Evolutionary conservation across 30 jellyfish, hydroid and myxozoan species (phyloP).

Genomic region (Catostylus mosaicus): DNA sequence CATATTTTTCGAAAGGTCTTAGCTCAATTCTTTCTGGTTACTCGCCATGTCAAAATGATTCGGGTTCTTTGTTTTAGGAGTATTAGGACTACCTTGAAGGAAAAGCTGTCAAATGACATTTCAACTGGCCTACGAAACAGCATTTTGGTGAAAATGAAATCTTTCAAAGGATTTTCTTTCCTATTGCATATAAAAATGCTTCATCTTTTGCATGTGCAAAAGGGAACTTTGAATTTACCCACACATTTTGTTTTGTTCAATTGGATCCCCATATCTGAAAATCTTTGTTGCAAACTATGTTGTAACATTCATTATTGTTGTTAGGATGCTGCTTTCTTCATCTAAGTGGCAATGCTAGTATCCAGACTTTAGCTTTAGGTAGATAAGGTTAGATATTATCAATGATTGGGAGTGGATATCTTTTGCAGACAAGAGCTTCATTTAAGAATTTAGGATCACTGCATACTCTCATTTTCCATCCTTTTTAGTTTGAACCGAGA

Average conservation of each 20-base stretch:
- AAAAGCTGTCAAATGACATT: too few relatives aligned
- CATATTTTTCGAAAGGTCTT: too few relatives aligned
- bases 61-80: too few relatives aligned
- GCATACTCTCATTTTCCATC: slow-evolving; percentile 25
- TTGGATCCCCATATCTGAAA: slow-evolving; percentile 34
- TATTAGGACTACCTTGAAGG: too few relatives aligned
- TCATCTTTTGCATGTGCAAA: too few relatives aligned
- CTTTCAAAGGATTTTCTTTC: too few relatives aligned
- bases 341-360: slow-evolving; percentile 46
- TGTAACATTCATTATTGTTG: slow-evolving; percentile 30
- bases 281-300: slow-evolving; percentile 4
- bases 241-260: slow-evolving; percentile 41
- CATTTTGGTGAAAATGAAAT: too few relatives aligned
- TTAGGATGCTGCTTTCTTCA: slow-evolving; percentile 25
- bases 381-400: slow-evolving; percentile 19
- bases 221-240: too few relatives aligned
- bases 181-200: too few relatives aligned
- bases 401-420: slow-evolving; percentile 22
- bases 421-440: slow-evolving; percentile 26
- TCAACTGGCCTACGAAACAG: too few relatives aligned
- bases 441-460: slow-evolving; percentile 8
- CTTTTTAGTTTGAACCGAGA: slow-evolving; percentile 28
- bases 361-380: slow-evolving; percentile 26
- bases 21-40: too few relatives aligned
- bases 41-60: too few relatives aligned